Evolutionary conservation across 2,113 vertebrate species (phyloP).

Genomic region (Echinops telfairi): DNA sequence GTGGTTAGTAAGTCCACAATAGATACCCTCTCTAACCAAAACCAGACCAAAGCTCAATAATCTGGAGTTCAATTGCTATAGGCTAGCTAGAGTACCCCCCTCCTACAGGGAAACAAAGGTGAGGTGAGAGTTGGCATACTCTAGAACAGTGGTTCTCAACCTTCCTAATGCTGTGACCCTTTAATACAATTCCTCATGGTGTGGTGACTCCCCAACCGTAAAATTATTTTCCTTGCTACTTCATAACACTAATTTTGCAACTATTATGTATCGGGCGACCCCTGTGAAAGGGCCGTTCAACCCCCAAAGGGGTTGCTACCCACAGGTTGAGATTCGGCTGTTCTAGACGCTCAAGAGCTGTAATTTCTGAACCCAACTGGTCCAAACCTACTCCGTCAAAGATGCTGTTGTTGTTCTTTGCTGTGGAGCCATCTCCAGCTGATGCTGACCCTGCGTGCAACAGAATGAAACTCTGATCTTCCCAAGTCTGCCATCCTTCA

Average conservation of each 20-base stretch:
- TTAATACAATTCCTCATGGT: no score
- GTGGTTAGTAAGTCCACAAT: background rate
- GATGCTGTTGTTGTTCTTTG: background rate
- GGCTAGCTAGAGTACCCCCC: accelerated
- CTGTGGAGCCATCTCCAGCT: background rate
- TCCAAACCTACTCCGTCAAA: background rate
- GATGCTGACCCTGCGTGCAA: background rate
- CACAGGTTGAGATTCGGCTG: no score
- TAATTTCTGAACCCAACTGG: background rate
- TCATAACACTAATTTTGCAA: no score
- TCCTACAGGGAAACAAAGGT: background rate
- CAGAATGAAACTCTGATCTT: background rate
- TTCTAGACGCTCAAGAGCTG: background rate
- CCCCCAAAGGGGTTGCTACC: no score
- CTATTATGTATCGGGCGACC: no score
- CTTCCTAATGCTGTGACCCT: accelerated
- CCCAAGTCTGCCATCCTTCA: background rate
- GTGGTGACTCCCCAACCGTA: no score
- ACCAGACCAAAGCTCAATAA: background rate
- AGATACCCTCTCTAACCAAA: background rate
- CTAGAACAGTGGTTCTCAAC: no score
- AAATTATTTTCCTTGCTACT: no score
- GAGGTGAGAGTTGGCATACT: accelerated
- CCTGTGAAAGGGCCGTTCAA: no score
- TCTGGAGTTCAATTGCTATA: accelerated